Evolutionary conservation across 2,113 vertebrate species (phyloP).

Genomic region (Cololabis saira): DNA sequence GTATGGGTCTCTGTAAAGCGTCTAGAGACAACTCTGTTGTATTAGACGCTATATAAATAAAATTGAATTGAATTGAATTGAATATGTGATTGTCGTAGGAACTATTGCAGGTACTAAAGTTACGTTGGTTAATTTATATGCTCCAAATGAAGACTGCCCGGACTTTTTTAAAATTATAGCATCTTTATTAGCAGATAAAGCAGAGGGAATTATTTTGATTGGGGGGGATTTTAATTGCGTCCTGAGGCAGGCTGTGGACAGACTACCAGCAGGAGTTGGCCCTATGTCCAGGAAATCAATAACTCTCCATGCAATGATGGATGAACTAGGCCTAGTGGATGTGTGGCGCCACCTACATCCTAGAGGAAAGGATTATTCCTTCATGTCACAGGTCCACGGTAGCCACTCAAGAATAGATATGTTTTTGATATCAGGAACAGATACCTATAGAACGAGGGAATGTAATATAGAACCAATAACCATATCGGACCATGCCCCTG

Average conservation of each 20-base stretch:
- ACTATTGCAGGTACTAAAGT: not conserved
- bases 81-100: not conserved
- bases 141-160: not conserved
- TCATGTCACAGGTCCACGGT: no score
- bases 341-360: not conserved
- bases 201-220: not conserved
- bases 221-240: conserved; percentile 1
- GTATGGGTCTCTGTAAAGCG: no score
- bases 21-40: no score
- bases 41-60: no score
- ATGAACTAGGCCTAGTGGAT: not conserved
- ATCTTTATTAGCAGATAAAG: not conserved
- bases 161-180: not conserved
- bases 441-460: not conserved
- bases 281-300: not conserved
- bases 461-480: conserved; percentile 1
- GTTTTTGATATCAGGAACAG: not conserved
- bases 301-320: not conserved
- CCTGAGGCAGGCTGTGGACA: not conserved
- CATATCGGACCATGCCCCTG: not conserved
- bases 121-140: not conserved
- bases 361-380: not conserved
- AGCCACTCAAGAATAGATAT: not conserved
- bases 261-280: no score
- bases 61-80: no score